Evolutionary conservation across 2,888 invertebrate genomes (phyloP), one percentile per base, ranked within the genome.

Genomic region (Ornithoptera alexandrae): DNA sequence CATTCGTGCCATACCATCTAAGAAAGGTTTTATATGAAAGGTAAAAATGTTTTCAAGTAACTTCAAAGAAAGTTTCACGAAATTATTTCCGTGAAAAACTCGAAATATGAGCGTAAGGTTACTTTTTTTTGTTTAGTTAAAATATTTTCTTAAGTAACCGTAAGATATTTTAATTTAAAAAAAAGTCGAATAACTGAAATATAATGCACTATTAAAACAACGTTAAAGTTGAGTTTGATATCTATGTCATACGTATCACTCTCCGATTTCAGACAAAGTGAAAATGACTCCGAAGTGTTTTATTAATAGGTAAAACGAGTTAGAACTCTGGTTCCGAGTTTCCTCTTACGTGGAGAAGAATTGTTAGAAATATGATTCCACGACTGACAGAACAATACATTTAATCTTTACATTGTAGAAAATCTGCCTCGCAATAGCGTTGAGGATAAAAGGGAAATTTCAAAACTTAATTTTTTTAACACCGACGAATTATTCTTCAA

Each of bases 381-480:
- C 77, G 85, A 85, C 84, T 88, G 87, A 86, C 88, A 82, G 84
- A 83, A 88, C 87, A 90, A 89, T 88, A 83, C 83, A 81, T 87
- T 88, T 89, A 89, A 89, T 90, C 86, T 89, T 83, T 84, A 81
- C 82, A 81, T 78, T 77, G 81, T 80, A 77, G 81, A 84, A 85
- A 85, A 83, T 80, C 81, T 84, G 81, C 82, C 79, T 78, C 76
- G 73, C 78, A 81, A 79, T 78, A 78, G 78, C 81, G 81, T 77
- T 78, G 73, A 64, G 72, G 69, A 75, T 74, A 74, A 80, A 78
- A 78, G 75, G 75, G 78, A 79, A 80, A 76, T 22, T 18, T 42
- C 24, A 20, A 62, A 42, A 63, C 46, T 22, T 70, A n/a, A 58
- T 62, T 62, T 50, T 53, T 61, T 65, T 62, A 58, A 42, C 53